Evolutionary conservation across 2,113 vertebrate species (phyloP).

Genomic region (Carlito syrichta): DNA sequence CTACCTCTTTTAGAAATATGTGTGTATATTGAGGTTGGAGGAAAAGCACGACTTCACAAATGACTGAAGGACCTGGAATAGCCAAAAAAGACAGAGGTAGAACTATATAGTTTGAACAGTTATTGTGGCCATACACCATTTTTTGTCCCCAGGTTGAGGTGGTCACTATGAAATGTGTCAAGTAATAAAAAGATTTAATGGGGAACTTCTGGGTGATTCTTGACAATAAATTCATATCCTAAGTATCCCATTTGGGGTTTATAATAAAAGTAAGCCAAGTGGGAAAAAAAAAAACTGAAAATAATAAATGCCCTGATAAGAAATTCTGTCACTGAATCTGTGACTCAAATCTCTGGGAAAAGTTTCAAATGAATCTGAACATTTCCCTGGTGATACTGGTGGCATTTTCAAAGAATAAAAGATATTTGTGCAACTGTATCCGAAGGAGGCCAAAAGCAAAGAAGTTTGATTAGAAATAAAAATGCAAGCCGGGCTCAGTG

Average conservation of each 20-base stretch:
- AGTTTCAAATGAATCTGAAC: background rate
- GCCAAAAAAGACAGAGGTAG: background rate
- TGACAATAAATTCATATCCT: background rate
- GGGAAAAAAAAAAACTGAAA: background rate
- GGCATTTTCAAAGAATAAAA: slow-evolving; percentile 22
- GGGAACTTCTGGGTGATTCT: background rate
- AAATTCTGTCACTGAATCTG: background rate
- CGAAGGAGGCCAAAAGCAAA: background rate
- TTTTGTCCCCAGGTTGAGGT: background rate
- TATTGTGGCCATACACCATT: background rate
- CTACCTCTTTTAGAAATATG: background rate
- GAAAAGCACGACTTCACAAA: background rate
- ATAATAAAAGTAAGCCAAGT: slow-evolving; percentile 1
- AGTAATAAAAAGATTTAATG: slow-evolving; percentile 14
- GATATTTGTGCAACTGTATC: background rate
- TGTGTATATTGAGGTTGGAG: background rate
- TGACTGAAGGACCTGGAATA: background rate
- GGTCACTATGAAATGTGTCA: background rate
- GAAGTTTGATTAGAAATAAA: background rate
- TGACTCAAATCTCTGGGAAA: slow-evolving; percentile 23
- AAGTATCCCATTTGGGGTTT: background rate
- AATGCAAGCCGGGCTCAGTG: too few species aligned
- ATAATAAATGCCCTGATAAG: background rate
- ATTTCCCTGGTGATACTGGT: background rate
- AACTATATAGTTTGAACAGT: background rate